Conservation (phyloP, 2,113 vertebrate species). For the Phainopepla nitens region DNA sequence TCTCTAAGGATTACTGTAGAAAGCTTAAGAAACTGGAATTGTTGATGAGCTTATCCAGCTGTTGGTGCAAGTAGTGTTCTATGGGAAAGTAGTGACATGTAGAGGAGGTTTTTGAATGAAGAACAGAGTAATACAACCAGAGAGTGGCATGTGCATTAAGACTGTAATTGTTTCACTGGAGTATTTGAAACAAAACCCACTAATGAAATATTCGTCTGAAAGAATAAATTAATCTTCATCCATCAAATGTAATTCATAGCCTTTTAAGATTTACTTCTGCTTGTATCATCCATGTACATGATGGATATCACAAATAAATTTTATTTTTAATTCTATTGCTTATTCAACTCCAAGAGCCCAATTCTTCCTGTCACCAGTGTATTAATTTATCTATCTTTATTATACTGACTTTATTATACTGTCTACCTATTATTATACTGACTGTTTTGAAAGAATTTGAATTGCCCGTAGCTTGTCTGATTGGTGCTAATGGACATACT, state of each 20-base stretch:
- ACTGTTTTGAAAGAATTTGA: not conserved
- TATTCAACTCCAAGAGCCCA: not conserved
- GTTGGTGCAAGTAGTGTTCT: not conserved
- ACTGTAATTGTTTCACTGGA: not conserved
- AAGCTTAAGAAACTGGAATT: not conserved
- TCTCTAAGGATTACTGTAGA: not conserved
- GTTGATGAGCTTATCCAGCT: not conserved
- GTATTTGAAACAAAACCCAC: not conserved
- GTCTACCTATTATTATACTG: not conserved
- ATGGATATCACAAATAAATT: not conserved
- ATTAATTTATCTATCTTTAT: not conserved
- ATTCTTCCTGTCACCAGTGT: not conserved
- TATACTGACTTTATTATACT: not conserved
- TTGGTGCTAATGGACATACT: not conserved
- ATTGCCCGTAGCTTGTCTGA: not conserved
- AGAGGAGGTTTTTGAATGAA: not conserved
- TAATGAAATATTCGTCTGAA: constrained; percentile 21
- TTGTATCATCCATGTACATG: not conserved
- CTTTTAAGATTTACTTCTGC: constrained; percentile 2
- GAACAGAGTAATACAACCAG: not conserved
- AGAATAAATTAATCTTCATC: not conserved
- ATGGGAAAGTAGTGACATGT: not conserved
- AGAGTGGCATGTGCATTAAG: not conserved
- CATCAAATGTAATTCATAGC: constrained; percentile 3
- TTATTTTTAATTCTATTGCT: not conserved